These are phyloP conservation scores for Hipparchia semele DNA, from an alignment of 2,888 invertebrate genomes.

Conservation along the genomic window DNA sequence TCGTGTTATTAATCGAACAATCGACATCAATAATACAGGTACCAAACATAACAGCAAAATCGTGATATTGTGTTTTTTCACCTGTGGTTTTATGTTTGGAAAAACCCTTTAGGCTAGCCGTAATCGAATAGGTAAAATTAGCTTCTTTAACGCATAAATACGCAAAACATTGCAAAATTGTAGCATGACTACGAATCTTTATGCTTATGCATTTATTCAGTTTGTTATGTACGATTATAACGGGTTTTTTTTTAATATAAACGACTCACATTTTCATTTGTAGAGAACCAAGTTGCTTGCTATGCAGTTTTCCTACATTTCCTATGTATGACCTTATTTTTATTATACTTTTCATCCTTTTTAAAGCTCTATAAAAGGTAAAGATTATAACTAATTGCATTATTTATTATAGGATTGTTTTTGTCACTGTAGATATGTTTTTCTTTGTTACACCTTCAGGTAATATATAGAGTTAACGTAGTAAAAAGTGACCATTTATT, in stretches of 20 bases:
- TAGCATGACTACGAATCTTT: no score
- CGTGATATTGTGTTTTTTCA: slow-evolving; percentile 29
- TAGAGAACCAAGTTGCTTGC: neutral
- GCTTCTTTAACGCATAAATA: no score
- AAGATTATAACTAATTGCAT: neutral
- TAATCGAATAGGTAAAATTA: no score
- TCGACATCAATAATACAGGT: slow-evolving; percentile 12
- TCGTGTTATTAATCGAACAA: neutral
- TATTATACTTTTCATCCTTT: neutral
- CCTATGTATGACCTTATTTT: slow-evolving; percentile 7
- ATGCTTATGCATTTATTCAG: no score
- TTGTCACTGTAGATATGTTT: neutral
- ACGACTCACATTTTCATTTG: no score
- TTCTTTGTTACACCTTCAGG: neutral
- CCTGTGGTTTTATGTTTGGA: slow-evolving; percentile 12
- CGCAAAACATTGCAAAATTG: neutral
- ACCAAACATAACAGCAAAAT: slow-evolving; percentile 32
- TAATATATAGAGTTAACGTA: neutral
- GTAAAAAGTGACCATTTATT: neutral
- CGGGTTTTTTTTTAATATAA: no score
- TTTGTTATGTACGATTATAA: no score
- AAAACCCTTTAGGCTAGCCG: neutral
- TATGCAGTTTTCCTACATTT: neutral
- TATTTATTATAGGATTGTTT: neutral
- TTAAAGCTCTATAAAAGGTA: neutral